Conservation (phyloP, 2,797 vertebrate species). For the Sphenodon punctatus region DNA sequence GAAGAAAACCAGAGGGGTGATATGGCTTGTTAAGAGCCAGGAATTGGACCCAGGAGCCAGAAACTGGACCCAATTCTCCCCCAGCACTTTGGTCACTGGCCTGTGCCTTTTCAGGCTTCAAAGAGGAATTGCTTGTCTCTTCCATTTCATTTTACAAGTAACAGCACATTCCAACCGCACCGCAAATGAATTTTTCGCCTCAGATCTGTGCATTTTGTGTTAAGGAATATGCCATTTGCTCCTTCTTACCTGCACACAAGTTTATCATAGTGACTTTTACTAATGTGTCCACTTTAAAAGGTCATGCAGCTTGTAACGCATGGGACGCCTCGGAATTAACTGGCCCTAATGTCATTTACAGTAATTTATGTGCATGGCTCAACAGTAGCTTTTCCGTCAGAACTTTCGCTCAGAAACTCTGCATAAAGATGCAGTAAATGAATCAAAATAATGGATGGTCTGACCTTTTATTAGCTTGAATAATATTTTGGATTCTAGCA, state of each 20-base stretch:
- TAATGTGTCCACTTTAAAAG: background rate
- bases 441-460: background rate
- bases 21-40: no score
- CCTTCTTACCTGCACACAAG: background rate
- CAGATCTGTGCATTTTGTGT: background rate
- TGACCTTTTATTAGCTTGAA: background rate
- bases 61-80: no score
- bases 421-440: background rate
- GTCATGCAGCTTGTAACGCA: constrained; percentile 5
- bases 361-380: background rate
- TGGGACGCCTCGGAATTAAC: background rate
- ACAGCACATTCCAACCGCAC: background rate
- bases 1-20: no score
- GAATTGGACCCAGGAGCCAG: no score
- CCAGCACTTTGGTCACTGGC: no score
- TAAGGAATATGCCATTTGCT: background rate
- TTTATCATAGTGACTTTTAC: background rate
- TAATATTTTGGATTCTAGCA: background rate
- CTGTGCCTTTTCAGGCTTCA: no score
- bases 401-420: constrained; percentile 6
- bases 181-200: background rate
- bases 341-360: background rate
- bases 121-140: no score
- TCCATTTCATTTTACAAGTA: background rate
- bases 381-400: background rate